Percentiles rank a stretch among this genome's conserved stretches.
Conservation (phyloP, 2,797 vertebrate species). For the Agapornis canus region DNA sequence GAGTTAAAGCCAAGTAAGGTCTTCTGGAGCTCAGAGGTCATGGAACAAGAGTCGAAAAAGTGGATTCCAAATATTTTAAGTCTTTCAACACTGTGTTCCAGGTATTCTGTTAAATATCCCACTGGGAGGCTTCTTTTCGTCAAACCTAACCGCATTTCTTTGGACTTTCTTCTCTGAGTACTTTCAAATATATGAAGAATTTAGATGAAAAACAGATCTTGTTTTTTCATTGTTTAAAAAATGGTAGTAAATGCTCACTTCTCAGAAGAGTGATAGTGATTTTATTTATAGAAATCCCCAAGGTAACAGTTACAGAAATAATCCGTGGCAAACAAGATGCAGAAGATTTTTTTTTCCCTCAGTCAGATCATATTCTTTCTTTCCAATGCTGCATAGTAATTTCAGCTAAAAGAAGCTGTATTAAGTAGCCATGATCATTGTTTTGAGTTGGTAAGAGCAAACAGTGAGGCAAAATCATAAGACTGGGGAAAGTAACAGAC, state of each 20-base stretch:
- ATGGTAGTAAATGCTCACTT: slow-evolving; percentile 45
- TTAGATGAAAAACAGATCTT: slow-evolving; percentile 71
- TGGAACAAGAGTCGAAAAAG: slow-evolving; percentile 20
- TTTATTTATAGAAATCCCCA: slow-evolving; percentile 67
- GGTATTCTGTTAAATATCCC: slow-evolving; percentile 66
- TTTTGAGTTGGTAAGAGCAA: slow-evolving; percentile 2
- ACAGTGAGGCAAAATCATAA: not conserved
- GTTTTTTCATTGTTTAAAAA: slow-evolving; percentile 55
- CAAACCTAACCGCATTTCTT: slow-evolving; percentile 65
- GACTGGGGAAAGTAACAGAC: not conserved
- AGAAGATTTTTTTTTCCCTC: slow-evolving; percentile 2
- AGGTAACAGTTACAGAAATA: slow-evolving; percentile 49
- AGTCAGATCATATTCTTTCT: not conserved
- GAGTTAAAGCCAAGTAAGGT: slow-evolving; percentile 31
- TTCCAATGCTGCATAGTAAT: slow-evolving; percentile 8
- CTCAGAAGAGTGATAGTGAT: slow-evolving; percentile 56
- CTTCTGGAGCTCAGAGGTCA: slow-evolving; percentile 36
- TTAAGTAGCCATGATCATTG: not conserved
- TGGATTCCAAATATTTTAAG: slow-evolving; percentile 42
- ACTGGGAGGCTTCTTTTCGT: slow-evolving; percentile 35
- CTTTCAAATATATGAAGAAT: slow-evolving; percentile 68
- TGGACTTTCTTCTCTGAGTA: slow-evolving; percentile 53
- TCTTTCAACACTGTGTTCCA: slow-evolving; percentile 64
- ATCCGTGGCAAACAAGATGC: slow-evolving; percentile 46
- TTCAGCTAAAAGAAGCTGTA: slow-evolving; percentile 15